Conservation (phyloP, 2,797 vertebrate species). For the Botia kubotai region DNA sequence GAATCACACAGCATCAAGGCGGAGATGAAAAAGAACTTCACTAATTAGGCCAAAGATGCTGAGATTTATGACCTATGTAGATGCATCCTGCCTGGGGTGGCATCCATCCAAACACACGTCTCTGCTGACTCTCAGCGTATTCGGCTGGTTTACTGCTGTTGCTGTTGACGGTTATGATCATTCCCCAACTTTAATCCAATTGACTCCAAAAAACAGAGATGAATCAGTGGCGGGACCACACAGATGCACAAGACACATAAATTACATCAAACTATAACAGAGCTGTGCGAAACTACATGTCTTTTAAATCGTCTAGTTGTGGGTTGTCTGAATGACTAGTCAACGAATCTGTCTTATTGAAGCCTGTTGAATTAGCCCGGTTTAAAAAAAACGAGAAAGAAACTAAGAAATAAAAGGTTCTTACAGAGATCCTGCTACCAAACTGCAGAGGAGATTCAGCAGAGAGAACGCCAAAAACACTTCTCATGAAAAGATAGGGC, state of each 20-base stretch:
- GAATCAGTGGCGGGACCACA: conserved; percentile 48
- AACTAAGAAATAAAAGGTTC: neutral
- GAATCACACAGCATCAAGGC: conserved; percentile 71
- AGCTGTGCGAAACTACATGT: neutral
- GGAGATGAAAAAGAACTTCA: conserved; percentile 65
- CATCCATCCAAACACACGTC: conserved; percentile 29
- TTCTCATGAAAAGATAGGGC: conserved; percentile 41
- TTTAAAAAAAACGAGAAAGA: neutral
- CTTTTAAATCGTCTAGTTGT: neutral
- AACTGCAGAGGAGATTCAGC: neutral
- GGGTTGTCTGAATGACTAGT: neutral
- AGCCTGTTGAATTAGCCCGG: neutral
- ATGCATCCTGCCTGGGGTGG: conserved; percentile 6
- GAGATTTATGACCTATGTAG: conserved; percentile 63
- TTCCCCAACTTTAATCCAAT: conserved; percentile 38
- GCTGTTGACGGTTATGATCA: conserved; percentile 28
- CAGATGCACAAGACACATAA: conserved; percentile 8
- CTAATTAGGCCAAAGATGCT: conserved; percentile 67
- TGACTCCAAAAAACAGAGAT: conserved; percentile 35
- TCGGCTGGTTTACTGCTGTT: conserved; percentile 26
- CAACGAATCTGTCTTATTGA: neutral
- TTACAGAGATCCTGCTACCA: neutral
- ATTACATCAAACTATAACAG: conserved; percentile 48
- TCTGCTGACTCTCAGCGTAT: conserved; percentile 35
- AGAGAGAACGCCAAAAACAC: neutral